These are phyloP conservation scores for Aphelocoma coerulescens DNA, from an alignment of 2,113 vertebrate genomes.

Conservation along the genomic window DNA sequence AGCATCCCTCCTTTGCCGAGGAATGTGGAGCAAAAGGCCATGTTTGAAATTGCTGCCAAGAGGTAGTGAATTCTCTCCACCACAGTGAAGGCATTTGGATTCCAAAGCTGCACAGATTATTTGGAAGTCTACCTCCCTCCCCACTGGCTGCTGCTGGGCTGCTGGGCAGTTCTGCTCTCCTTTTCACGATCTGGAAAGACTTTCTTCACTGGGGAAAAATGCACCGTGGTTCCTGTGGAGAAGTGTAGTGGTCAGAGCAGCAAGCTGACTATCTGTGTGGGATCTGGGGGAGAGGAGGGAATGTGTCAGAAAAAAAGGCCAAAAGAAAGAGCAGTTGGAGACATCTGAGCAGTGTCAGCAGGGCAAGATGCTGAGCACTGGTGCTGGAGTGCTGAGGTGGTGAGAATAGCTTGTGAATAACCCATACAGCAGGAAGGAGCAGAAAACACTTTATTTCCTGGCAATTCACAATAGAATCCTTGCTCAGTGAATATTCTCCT, in stretches of 20 bases:
- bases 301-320: not conserved
- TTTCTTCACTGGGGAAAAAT: conserved; percentile 34
- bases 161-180: not conserved
- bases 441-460: not conserved
- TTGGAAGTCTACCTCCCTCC: not conserved
- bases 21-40: not conserved
- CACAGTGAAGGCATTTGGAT: not conserved
- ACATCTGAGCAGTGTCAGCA: not conserved
- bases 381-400: not conserved
- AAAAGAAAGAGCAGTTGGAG: not conserved
- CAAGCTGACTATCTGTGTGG: not conserved
- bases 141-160: not conserved
- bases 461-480: not conserved
- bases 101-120: not conserved
- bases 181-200: not conserved
- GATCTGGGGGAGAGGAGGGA: not conserved
- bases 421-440: not conserved
- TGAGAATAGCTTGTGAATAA: not conserved
- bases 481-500: not conserved
- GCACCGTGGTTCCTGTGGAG: not conserved
- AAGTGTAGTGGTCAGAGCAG: not conserved
- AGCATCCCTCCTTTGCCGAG: not conserved
- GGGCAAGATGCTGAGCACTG: not conserved
- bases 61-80: not conserved
- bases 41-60: not conserved